Percentiles rank a stretch among this genome's conserved stretches.
phyloP scores from a whole-genome alignment of 2,797 vertebrate species.

The Rhabdomys pumilio region DNA sequence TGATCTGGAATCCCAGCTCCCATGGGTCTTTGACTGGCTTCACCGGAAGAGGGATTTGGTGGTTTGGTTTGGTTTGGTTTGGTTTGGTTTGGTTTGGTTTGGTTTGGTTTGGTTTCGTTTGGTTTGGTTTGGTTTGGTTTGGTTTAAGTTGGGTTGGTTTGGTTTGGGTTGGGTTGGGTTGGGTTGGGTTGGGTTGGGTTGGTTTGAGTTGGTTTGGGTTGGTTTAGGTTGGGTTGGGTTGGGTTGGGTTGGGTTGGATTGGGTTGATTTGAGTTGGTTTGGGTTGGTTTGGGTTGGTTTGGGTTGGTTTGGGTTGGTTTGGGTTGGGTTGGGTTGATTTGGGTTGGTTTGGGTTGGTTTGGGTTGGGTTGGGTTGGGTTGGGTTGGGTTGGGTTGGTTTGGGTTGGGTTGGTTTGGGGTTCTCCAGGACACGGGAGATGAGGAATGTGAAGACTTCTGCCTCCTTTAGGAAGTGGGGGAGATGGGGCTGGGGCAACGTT shows the following conservation, averaged over 20 bases:
- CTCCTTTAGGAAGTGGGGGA: not conserved
- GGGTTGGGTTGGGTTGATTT: too few relatives aligned
- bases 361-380: not conserved
- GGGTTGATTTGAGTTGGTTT: not conserved
- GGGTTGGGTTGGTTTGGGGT: not conserved
- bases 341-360: not conserved
- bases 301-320: too few relatives aligned
- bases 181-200: not conserved
- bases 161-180: not conserved
- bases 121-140: too few relatives aligned
- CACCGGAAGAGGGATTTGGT: not conserved
- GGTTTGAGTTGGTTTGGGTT: not conserved
- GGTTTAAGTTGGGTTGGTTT: not conserved
- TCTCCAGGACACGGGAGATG: not conserved
- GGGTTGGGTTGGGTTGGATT: not conserved
- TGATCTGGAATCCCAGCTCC: not conserved
- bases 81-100: not conserved
- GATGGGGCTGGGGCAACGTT: not conserved
- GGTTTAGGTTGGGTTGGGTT: not conserved
- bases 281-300: not conserved
- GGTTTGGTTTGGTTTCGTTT: too few relatives aligned
- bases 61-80: not conserved
- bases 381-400: too few relatives aligned
- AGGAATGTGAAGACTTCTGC: not conserved
- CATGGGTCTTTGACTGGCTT: not conserved